phyloP scores from a whole-genome alignment of 2,888 invertebrate species.

The Cinara cedri region DNA sequence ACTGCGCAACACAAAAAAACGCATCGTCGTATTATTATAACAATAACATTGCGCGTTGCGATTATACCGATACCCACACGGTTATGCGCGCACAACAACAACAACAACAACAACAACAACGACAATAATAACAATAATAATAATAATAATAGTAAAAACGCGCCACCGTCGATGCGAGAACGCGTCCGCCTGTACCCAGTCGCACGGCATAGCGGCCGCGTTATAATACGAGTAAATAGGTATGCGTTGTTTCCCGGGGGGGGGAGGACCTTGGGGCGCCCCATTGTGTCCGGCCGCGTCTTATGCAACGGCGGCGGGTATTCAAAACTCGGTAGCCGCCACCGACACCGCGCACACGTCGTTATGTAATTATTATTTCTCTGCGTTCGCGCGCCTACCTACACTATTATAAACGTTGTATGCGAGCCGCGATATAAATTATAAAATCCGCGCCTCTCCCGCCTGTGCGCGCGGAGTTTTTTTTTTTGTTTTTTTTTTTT shows the following conservation, averaged over 20 bases:
- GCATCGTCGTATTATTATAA: constrained; percentile 29
- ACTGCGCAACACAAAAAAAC: constrained; percentile 66
- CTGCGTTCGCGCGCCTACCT: not conserved
- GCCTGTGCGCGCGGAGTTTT: not conserved
- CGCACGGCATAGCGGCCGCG: too few relatives aligned
- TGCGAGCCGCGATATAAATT: not conserved
- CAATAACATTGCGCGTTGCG: too few relatives aligned
- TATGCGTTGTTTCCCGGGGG: constrained; percentile 26
- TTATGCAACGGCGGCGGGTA: constrained; percentile 36
- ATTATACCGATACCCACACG: too few relatives aligned
- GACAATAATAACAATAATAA: constrained; percentile 1
- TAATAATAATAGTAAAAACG: constrained; percentile 12
- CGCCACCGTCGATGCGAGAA: too few relatives aligned
- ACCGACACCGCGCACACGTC: not conserved
- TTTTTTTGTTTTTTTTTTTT: too few relatives aligned
- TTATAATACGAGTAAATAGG: not conserved
- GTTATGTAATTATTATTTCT: constrained; percentile 43
- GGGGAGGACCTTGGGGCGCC: constrained; percentile 45
- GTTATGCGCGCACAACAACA: too few relatives aligned
- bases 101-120: too few relatives aligned
- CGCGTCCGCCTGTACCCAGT: too few relatives aligned
- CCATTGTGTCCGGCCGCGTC: constrained; percentile 26
- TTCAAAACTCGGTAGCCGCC: constrained; percentile 24
- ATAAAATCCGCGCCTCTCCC: not conserved
- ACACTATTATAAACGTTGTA: too few relatives aligned